Percentiles rank a stretch among this genome's conserved stretches.
These are phyloP conservation scores for Himalopsyche tibetana DNA, from an alignment of 2,888 invertebrate genomes.

Conservation along the genomic window DNA sequence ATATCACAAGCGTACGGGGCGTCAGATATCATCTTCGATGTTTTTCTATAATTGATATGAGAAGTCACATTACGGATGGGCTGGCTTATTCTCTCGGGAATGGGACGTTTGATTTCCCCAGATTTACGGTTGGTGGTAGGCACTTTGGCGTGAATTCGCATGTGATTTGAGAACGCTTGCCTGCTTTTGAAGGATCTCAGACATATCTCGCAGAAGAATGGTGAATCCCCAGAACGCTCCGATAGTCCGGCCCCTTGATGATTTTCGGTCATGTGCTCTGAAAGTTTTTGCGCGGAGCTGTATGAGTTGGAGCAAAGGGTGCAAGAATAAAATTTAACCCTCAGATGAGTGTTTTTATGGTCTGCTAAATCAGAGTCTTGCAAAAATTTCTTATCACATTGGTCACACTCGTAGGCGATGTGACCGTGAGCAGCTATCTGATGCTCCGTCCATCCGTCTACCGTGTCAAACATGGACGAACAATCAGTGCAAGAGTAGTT, in stretches of 20 bases:
- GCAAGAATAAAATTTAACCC: slow-evolving; percentile 81
- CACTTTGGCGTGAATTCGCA: slow-evolving; percentile 76
- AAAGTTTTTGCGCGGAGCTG: slow-evolving; percentile 79
- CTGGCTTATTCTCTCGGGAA: slow-evolving; percentile 72
- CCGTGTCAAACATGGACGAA: slow-evolving; percentile 77
- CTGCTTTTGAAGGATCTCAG: slow-evolving; percentile 78
- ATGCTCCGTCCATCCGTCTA: slow-evolving; percentile 78
- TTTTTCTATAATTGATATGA: slow-evolving; percentile 69
- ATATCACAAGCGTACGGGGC: slow-evolving; percentile 79
- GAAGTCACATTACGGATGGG: slow-evolving; percentile 70
- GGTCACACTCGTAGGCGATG: slow-evolving; percentile 77
- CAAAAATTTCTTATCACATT: slow-evolving; percentile 80
- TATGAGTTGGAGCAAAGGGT: slow-evolving; percentile 78
- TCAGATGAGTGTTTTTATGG: slow-evolving; percentile 81
- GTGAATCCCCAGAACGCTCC: slow-evolving; percentile 68
- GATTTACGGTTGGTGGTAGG: slow-evolving; percentile 76
- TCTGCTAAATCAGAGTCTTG: slow-evolving; percentile 80
- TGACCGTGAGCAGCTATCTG: slow-evolving; percentile 77
- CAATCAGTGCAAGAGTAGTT: slow-evolving; percentile 80
- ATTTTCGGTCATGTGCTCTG: slow-evolving; percentile 76
- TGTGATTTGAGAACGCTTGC: slow-evolving; percentile 77
- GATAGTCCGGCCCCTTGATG: slow-evolving; percentile 73
- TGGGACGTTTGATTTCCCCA: slow-evolving; percentile 71
- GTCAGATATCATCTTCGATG: slow-evolving; percentile 73
- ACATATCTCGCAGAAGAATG: slow-evolving; percentile 78